Percentiles rank a stretch among this genome's conserved stretches.
Evolutionary conservation across 2,888 invertebrate species (phyloP).

Genomic region (Spisula subtruncata): DNA sequence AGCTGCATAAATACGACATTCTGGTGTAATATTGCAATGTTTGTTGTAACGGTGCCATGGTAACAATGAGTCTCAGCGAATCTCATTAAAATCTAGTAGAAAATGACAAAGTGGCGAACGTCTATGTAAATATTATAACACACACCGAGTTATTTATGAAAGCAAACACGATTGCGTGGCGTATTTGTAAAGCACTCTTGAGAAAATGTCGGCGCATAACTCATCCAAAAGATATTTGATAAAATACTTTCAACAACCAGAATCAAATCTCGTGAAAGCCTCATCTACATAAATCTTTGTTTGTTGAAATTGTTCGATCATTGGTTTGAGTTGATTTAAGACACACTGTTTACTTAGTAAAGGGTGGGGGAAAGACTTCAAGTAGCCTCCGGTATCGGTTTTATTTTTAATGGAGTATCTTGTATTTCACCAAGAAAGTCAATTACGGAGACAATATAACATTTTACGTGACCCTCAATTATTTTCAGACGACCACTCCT

Average conservation of each 20-base stretch:
- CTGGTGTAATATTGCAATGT: background rate
- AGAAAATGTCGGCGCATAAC: slow-evolving; percentile 34
- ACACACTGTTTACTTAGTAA: slow-evolving; percentile 2
- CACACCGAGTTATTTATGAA: background rate
- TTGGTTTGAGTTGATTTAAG: slow-evolving; percentile 1
- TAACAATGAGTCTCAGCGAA: background rate
- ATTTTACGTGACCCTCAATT: slow-evolving; percentile 13
- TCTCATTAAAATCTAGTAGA: background rate
- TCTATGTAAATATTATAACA: slow-evolving; percentile 9
- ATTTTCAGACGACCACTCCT: background rate
- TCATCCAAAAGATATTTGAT: slow-evolving; percentile 17
- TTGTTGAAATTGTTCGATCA: background rate
- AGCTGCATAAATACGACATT: background rate
- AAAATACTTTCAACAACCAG: slow-evolving; percentile 30
- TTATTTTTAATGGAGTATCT: slow-evolving; percentile 1
- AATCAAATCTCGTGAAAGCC: background rate
- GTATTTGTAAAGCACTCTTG: background rate
- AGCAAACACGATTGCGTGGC: background rate
- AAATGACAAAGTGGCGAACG: slow-evolving; percentile 2
- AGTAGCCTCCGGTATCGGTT: background rate
- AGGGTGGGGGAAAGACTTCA: background rate
- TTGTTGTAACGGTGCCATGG: background rate
- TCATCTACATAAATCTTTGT: background rate
- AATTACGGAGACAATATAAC: slow-evolving; percentile 21
- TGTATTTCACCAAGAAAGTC: background rate